These are phyloP conservation scores for Rotaria magnacalcarata DNA, from an alignment of 2,888 invertebrate genomes.

Conservation along the genomic window DNA sequence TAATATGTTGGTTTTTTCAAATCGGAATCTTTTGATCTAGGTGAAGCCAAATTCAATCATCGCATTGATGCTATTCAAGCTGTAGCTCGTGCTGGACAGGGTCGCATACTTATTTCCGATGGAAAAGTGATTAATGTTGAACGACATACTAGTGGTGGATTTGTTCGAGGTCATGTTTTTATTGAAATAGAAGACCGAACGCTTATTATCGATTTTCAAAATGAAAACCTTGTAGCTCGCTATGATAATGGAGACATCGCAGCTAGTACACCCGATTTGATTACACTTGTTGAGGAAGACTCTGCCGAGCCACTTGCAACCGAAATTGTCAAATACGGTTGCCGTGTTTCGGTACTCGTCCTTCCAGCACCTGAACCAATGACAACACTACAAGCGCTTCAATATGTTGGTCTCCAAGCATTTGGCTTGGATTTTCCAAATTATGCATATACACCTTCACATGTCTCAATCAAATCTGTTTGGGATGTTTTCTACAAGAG, in stretches of 20 bases:
- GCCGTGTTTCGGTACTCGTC: constrained; percentile 52
- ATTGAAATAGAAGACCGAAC: constrained; percentile 49
- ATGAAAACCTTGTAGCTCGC: constrained; percentile 53
- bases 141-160: constrained; percentile 52
- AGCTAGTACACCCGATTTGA: constrained; percentile 53
- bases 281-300: constrained; percentile 52
- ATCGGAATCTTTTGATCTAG: not conserved
- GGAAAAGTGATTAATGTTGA: constrained; percentile 50
- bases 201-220: constrained; percentile 53
- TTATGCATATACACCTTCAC: not conserved
- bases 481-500: not conserved
- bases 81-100: not conserved
- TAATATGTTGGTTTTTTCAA: not conserved
- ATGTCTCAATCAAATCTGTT: not conserved
- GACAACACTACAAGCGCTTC: constrained; percentile 49
- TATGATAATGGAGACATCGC: constrained; percentile 46
- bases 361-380: constrained; percentile 50
- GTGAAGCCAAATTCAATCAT: constrained; percentile 18
- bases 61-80: not conserved
- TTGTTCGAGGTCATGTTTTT: constrained; percentile 50
- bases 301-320: constrained; percentile 53
- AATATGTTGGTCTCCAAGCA: constrained; percentile 52
- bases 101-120: not conserved
- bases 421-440: constrained; percentile 49
- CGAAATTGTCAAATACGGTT: constrained; percentile 53